Evolutionary conservation across 2,113 vertebrate species (phyloP).

Genomic region (Paedocypris sp.): DNA sequence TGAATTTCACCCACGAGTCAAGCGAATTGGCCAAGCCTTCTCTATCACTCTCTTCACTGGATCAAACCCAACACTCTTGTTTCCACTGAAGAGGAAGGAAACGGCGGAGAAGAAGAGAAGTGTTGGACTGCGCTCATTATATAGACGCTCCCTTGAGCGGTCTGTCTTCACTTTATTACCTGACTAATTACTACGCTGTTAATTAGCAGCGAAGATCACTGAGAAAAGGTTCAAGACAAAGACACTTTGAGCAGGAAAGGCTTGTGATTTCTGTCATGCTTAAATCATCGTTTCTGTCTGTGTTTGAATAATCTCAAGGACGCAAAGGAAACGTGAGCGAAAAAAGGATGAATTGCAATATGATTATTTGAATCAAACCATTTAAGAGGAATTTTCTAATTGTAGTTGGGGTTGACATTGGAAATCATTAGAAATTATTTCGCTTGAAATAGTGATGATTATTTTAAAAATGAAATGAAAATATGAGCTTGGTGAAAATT

Average conservation of each 20-base stretch:
- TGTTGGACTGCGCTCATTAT: not conserved
- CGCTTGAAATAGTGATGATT: too few species aligned
- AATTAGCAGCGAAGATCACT: slow-evolving; percentile 13
- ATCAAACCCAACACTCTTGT: slow-evolving; percentile 2
- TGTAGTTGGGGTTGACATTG: too few species aligned
- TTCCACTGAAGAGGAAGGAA: not conserved
- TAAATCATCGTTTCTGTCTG: too few species aligned
- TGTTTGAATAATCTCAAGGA: not conserved
- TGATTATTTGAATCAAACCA: too few species aligned
- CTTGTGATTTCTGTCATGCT: not conserved
- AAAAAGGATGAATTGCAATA: too few species aligned
- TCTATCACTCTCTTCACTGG: too few species aligned
- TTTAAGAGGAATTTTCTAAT: too few species aligned
- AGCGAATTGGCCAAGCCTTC: too few species aligned
- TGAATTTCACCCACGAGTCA: not conserved
- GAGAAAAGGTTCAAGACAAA: slow-evolving; percentile 1
- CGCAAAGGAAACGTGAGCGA: not conserved
- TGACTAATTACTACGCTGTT: slow-evolving; percentile 3
- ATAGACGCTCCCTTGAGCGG: not conserved
- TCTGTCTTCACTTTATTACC: slow-evolving; percentile 15
- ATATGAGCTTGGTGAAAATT: too few species aligned
- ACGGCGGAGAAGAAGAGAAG: too few species aligned
- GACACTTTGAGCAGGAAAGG: not conserved
- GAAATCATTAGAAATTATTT: too few species aligned
- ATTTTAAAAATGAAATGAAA: too few species aligned